These are phyloP conservation scores for Branchellion lobata DNA, from an alignment of 2,888 invertebrate species.

Conservation along the genomic window DNA sequence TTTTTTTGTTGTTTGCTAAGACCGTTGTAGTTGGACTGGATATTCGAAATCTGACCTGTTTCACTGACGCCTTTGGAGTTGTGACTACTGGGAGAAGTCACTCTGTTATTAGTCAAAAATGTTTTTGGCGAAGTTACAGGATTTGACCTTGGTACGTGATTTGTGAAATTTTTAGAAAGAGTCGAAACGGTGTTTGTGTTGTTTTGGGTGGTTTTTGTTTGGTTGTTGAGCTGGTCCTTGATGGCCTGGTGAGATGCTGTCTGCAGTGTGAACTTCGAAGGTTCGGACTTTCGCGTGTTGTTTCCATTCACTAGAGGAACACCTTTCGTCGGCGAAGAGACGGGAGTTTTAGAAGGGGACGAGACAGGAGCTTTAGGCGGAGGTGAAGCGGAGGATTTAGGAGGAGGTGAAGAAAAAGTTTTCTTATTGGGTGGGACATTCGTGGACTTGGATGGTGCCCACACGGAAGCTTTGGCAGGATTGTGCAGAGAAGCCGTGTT, in stretches of 20 bases:
- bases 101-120: neutral
- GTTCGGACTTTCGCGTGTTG: too few species aligned
- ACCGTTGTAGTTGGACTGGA: neutral
- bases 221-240: neutral
- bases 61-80: neutral
- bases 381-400: neutral
- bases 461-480: neutral
- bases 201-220: neutral
- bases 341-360: neutral
- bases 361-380: neutral
- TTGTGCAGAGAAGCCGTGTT: neutral
- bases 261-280: too few species aligned
- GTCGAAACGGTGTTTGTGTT: slow-evolving; percentile 5
- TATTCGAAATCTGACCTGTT: neutral
- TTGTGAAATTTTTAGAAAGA: neutral
- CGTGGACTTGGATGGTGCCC: too few species aligned
- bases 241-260: too few species aligned
- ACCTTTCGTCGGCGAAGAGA: too few species aligned
- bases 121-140: neutral
- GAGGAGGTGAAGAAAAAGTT: neutral
- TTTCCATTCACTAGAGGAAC: too few species aligned
- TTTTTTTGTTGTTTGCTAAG: neutral
- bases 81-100: neutral
- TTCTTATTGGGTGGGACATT: neutral
- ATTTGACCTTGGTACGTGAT: neutral